Evolutionary conservation across 2,888 invertebrate genomes (phyloP).

Genomic region (Catonia carolina): DNA sequence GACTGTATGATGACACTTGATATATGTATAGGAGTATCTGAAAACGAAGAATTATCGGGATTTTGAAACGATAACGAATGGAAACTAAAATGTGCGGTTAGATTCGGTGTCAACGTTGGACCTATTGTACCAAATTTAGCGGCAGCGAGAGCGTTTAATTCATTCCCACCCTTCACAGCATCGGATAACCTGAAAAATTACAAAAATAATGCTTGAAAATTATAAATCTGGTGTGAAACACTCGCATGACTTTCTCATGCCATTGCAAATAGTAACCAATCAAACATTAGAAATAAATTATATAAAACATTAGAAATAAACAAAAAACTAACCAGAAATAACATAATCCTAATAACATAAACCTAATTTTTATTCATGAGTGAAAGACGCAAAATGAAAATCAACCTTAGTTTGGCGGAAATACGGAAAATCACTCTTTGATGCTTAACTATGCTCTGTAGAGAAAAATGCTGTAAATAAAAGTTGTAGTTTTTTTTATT

Average conservation of each 20-base stretch:
- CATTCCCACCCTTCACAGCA: slow-evolving; percentile 38
- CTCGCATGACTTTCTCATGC: no score
- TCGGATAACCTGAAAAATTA: slow-evolving; percentile 38
- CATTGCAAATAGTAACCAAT: no score
- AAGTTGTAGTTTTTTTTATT: no score
- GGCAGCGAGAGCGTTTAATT: slow-evolving; percentile 42
- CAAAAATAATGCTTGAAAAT: slow-evolving; percentile 6
- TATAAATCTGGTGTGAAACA: no score
- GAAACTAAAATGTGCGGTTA: slow-evolving; percentile 40
- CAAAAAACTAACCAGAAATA: slow-evolving; percentile 5
- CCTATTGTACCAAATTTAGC: slow-evolving; percentile 40
- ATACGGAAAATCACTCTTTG: no score
- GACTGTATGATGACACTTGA: slow-evolving; percentile 12
- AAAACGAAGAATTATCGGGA: slow-evolving; percentile 33
- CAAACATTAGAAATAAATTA: no score
- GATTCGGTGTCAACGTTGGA: slow-evolving; percentile 34
- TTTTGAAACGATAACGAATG: slow-evolving; percentile 38
- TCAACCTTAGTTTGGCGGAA: no score
- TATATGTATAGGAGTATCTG: slow-evolving; percentile 23
- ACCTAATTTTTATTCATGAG: no score
- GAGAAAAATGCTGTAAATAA: no score
- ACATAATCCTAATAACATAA: not conserved
- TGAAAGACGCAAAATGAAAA: no score
- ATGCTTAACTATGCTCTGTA: no score
- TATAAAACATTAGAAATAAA: no score